Evolutionary conservation across 2,888 invertebrate genomes (phyloP).

Genomic region (Junonia oenone): DNA sequence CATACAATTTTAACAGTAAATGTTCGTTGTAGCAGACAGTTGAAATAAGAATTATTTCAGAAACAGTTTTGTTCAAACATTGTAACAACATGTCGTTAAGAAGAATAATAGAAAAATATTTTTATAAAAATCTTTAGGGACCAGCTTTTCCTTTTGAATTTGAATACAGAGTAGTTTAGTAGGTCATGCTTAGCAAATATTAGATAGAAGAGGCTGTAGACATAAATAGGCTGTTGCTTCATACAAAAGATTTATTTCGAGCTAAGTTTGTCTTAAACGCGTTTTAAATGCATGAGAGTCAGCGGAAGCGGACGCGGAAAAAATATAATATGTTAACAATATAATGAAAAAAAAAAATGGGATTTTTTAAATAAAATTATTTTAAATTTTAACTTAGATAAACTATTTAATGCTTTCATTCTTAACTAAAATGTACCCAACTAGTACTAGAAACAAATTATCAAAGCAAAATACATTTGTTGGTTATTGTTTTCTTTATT

Average conservation of each 20-base stretch:
- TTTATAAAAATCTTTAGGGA: neutral
- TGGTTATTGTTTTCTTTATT: too few species aligned
- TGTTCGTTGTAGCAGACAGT: neutral
- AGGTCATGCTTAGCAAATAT: constrained; percentile 21
- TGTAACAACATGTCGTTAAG: neutral
- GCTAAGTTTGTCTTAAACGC: constrained; percentile 25
- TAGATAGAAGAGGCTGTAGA: constrained; percentile 11
- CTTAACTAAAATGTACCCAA: too few species aligned
- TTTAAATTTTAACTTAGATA: neutral
- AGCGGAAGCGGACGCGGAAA: constrained; percentile 8
- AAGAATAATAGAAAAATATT: neutral
- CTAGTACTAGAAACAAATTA: too few species aligned
- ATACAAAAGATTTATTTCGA: constrained; percentile 30
- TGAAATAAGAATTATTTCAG: neutral
- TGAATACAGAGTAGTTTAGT: constrained; percentile 17
- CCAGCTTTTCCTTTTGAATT: constrained; percentile 8
- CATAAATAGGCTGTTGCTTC: constrained; percentile 28
- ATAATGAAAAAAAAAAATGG: neutral
- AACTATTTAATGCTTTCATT: too few species aligned
- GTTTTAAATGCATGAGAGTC: neutral
- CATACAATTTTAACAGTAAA: too few species aligned
- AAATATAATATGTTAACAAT: too few species aligned
- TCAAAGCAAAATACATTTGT: too few species aligned
- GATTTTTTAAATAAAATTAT: neutral
- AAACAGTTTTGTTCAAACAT: neutral